A percentile compares a stretch with the other conserved stretches of the same genome.
phyloP scores from a whole-genome alignment of 2,113 vertebrate species.

The Sclerurus mexicanus region DNA sequence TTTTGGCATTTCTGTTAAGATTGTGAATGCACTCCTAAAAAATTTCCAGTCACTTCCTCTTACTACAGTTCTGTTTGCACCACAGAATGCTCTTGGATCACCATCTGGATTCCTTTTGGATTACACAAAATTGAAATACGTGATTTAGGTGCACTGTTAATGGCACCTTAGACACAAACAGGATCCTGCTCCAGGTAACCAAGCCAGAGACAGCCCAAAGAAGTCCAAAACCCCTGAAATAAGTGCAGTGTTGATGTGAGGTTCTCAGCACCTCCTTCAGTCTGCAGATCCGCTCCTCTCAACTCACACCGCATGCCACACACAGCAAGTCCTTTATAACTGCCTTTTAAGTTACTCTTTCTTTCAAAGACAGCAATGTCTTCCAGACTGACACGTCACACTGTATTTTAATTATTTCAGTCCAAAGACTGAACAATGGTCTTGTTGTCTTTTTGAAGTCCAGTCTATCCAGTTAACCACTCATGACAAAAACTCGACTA shows the following conservation, averaged over 20 bases:
- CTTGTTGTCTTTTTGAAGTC: background rate
- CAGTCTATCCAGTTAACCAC: background rate
- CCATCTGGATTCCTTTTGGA: background rate
- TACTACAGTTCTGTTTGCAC: background rate
- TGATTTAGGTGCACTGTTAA: background rate
- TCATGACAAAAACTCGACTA: background rate
- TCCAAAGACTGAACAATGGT: background rate
- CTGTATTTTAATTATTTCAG: background rate
- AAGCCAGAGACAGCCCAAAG: background rate
- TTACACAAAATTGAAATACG: background rate
- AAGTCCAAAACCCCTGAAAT: background rate
- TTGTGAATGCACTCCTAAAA: background rate
- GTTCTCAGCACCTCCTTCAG: background rate
- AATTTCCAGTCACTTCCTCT: background rate
- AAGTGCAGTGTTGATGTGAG: rapidly evolving
- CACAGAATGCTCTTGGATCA: background rate
- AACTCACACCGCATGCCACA: background rate
- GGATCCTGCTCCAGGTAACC: background rate
- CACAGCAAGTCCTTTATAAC: background rate
- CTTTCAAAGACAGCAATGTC: background rate
- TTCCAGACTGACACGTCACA: background rate
- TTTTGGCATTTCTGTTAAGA: background rate
- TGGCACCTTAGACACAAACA: background rate
- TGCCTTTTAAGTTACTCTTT: background rate
- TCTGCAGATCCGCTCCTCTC: background rate